A percentile compares a stretch with the other conserved stretches of the same genome.
These are phyloP conservation scores for Caenorhabditis angaria DNA, from an alignment of 2,888 invertebrate genomes.

Conservation along the genomic window DNA sequence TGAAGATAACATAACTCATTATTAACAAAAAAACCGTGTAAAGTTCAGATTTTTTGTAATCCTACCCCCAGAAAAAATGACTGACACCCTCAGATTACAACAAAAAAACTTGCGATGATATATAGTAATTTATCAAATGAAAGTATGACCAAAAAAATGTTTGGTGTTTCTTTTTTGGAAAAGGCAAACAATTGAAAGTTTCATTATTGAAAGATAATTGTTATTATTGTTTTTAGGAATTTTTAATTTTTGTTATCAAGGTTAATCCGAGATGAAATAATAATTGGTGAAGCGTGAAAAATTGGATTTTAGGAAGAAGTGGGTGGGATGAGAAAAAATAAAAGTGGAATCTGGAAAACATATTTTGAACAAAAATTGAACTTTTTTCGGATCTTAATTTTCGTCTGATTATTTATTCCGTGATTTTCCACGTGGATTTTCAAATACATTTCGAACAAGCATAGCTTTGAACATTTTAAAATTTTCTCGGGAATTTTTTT, in stretches of 20 bases:
- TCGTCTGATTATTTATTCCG: too few relatives aligned
- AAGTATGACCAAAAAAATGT: slow-evolving; percentile 24
- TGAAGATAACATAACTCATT: background rate
- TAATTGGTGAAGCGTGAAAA: background rate
- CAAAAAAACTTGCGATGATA: slow-evolving; percentile 17
- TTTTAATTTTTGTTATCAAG: too few relatives aligned
- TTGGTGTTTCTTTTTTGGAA: background rate
- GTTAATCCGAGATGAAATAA: slow-evolving; percentile 2
- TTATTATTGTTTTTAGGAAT: too few relatives aligned
- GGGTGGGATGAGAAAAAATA: background rate
- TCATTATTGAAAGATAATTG: background rate
- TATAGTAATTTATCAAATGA: slow-evolving; percentile 28
- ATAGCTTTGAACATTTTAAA: too few relatives aligned
- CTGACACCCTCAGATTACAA: background rate
- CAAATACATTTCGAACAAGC: too few relatives aligned
- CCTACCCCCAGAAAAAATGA: background rate
- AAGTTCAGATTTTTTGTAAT: background rate
- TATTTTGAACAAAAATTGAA: too few relatives aligned
- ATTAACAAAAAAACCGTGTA: slow-evolving; percentile 5
- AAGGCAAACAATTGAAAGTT: background rate
- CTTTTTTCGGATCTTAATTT: too few relatives aligned
- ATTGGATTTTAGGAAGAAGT: background rate
- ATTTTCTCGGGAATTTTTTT: too few relatives aligned
- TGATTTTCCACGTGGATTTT: too few relatives aligned
- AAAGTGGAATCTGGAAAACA: too few relatives aligned